Evolutionary conservation across 2,888 invertebrate genomes (phyloP).

Genomic region (Clistopyga incitator): DNA sequence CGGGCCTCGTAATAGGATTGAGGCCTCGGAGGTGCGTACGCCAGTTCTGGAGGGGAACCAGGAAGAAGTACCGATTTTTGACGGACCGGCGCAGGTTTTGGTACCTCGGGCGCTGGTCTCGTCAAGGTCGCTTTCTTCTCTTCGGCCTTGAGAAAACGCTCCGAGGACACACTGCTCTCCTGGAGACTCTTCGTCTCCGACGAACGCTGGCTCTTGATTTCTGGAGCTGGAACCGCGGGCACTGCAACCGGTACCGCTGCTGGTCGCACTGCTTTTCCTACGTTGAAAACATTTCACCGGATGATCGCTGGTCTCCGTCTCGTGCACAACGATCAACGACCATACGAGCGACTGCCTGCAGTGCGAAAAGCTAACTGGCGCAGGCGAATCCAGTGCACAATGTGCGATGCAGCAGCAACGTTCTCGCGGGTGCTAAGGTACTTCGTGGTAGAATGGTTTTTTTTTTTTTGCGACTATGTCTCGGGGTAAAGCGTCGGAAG

Average conservation of each 20-base stretch:
- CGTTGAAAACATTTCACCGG: constrained; percentile 61
- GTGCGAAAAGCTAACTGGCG: constrained; percentile 40
- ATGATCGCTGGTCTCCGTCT: constrained; percentile 40
- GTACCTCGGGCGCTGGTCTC: constrained; percentile 52
- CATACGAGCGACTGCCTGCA: constrained; percentile 34
- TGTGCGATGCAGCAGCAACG: constrained; percentile 51
- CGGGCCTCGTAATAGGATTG: constrained; percentile 86
- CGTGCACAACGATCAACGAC: background rate
- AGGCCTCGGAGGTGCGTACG: constrained; percentile 85
- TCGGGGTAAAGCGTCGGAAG: constrained; percentile 25
- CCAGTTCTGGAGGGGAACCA: constrained; percentile 87
- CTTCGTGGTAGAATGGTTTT: constrained; percentile 32
- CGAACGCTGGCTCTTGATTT: constrained; percentile 73
- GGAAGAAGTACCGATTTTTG: constrained; percentile 85
- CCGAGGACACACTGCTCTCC: constrained; percentile 58
- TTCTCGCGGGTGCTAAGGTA: constrained; percentile 31
- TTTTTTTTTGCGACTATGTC: constrained; percentile 2
- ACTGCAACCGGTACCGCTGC: constrained; percentile 78
- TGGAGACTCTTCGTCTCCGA: constrained; percentile 73
- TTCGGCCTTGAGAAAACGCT: constrained; percentile 63
- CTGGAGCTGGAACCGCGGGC: constrained; percentile 85
- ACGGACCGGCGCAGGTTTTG: constrained; percentile 70
- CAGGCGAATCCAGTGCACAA: constrained; percentile 42
- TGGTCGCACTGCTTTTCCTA: constrained; percentile 80
- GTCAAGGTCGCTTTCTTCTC: constrained; percentile 75